phyloP scores from a whole-genome alignment of 2,888 invertebrate species.

The Margaritifera margaritifera region DNA sequence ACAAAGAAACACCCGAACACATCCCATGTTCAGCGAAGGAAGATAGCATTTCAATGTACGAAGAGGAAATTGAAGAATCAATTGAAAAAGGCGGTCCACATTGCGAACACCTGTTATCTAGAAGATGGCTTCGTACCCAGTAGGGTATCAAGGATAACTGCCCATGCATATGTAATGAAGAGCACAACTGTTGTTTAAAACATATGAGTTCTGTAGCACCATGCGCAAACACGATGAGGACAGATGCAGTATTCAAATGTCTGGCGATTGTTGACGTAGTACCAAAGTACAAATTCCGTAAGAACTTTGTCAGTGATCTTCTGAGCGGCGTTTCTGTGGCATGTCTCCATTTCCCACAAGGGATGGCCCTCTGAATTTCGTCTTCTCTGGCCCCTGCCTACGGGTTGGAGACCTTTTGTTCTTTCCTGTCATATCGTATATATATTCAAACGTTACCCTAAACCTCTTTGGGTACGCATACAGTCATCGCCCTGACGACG shows the following conservation, averaged over 20 bases:
- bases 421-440: constrained; percentile 58
- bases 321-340: constrained; percentile 60
- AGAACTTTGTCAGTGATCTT: constrained; percentile 38
- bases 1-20: no score
- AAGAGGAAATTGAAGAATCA: no score
- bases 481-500: constrained; percentile 60
- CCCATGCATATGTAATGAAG: not conserved
- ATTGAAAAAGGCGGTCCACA: no score
- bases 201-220: not conserved
- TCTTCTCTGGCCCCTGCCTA: constrained; percentile 53
- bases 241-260: constrained; percentile 1
- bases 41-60: no score
- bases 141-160: constrained; percentile 17
- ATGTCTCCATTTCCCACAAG: constrained; percentile 66
- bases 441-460: constrained; percentile 59
- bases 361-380: constrained; percentile 60
- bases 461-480: constrained; percentile 60
- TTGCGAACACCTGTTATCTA: no score
- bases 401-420: constrained; percentile 61
- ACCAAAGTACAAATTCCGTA: constrained; percentile 9
- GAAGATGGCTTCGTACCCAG: constrained; percentile 13
- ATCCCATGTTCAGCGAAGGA: no score
- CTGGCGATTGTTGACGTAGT: constrained; percentile 17
- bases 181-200: not conserved
- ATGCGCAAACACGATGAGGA: not conserved